phyloP scores from a whole-genome alignment of 2,113 vertebrate genomes.

The Saccopteryx bilineata region DNA sequence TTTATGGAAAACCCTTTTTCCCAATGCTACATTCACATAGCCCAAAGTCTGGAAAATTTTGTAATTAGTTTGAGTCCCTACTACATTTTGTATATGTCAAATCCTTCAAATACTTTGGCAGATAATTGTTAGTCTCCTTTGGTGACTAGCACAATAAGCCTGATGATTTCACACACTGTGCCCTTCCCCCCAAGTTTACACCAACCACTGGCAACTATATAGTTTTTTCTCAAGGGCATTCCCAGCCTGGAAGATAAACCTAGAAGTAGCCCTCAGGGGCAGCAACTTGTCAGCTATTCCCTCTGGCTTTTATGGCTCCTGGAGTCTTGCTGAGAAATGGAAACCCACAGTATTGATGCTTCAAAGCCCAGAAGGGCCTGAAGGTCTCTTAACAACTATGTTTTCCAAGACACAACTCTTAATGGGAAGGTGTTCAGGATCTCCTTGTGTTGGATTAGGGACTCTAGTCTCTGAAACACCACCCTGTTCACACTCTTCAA shows the following conservation, averaged over 20 bases:
- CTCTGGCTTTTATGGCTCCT: neutral
- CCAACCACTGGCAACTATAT: neutral
- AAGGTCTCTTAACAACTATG: neutral
- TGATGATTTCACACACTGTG: neutral
- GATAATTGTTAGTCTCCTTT: neutral
- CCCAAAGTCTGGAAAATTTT: neutral
- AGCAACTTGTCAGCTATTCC: neutral
- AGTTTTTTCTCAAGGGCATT: neutral
- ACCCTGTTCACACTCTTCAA: neutral
- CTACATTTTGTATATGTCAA: neutral
- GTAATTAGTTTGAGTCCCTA: neutral
- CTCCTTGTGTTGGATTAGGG: neutral
- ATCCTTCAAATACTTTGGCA: neutral
- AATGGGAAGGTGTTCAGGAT: neutral
- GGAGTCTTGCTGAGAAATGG: neutral
- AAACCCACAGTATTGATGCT: neutral
- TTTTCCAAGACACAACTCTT: neutral
- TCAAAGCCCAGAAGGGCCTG: neutral
- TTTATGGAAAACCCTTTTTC: conserved; percentile 5
- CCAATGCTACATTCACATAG: neutral
- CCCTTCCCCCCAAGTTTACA: neutral
- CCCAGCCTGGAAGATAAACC: neutral
- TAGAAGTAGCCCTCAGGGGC: neutral
- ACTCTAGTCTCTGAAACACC: neutral
- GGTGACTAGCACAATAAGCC: neutral